Base-by-base conservation (phyloP, 2,113 vertebrate genomes). In the Galemys pyrenaicus region DNA sequence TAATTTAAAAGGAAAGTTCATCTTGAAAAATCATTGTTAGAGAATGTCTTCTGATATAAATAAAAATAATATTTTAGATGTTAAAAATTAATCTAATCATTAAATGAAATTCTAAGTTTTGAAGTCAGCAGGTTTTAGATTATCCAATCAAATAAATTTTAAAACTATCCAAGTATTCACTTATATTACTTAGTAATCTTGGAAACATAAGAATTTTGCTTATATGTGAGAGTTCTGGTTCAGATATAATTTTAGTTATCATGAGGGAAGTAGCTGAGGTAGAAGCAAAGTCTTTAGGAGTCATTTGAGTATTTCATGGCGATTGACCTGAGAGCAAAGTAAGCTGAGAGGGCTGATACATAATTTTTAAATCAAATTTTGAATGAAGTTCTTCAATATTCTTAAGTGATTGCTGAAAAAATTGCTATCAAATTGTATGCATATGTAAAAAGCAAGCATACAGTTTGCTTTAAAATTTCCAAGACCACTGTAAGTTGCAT, bases 1-100 rank as follows among this genome's bases (percentile, higher is more conserved):
- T 94, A 74, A 96, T 79, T 96, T 87, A 93, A 97, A 97, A 87
- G 22, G 28, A 58, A 87, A 81, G 30, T 67, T 54, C 82, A 82
- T 93, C 17, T 65, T 83, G 49, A 88, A 85, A 92, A 86, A 74
- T 62, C 49, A 60, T 90, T 94, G n/a, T 81, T 68, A 41, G n/a
- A 78, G 22, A 79, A 81, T 77, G 20, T 70, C 74, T 19, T 68
- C 39, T 60, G 24, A 78, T 73, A 79, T 92, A 86, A 91, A 92
- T 91, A 6, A 95, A 89, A 68, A 70, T 91, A 71, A 44, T 87
- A 84, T 9, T 71, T 79, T 37, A 81, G 2, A 39, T 93, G 2
- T 6, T 39, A 83, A 82, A 70, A 20, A 92, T n/a, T n/a, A 90
- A 49, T 89, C 12, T 1, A 64, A 37, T 87, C 39, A 82, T 60